Percentiles rank a stretch among this genome's conserved stretches.
Conservation (phyloP, 2,888 invertebrate species). For the Cenopis cana region DNA sequence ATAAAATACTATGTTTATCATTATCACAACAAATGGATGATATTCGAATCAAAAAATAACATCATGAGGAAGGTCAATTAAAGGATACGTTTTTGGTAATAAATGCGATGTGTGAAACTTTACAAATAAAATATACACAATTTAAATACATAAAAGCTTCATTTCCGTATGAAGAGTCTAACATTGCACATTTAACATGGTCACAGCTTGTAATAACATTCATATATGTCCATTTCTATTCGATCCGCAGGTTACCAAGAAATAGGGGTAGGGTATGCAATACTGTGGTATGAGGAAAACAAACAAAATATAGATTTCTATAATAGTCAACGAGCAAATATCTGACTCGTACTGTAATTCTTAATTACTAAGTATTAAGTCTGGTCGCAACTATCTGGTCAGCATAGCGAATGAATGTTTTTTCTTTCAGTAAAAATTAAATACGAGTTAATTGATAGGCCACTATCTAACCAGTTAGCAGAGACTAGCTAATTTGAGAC, state of each 20-base stretch:
- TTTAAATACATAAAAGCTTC: conserved; percentile 52
- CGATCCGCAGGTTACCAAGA: conserved; percentile 7
- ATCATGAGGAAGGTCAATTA: conserved; percentile 5
- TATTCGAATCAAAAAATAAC: conserved; percentile 18
- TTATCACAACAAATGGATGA: conserved; percentile 40
- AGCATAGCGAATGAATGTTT: background rate
- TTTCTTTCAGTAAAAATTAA: background rate
- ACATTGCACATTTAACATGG: conserved; percentile 48
- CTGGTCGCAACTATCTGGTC: conserved; percentile 15
- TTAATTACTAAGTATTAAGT: conserved; percentile 29
- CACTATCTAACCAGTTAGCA: conserved; percentile 16
- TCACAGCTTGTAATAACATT: conserved; percentile 37
- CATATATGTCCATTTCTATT: conserved; percentile 22
- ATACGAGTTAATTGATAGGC: background rate
- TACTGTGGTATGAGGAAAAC: conserved; percentile 17
- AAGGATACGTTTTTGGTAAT: conserved; percentile 53
- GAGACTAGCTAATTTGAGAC: conserved; percentile 38
- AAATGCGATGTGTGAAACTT: conserved; percentile 62
- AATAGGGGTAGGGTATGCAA: conserved; percentile 22
- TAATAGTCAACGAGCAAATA: conserved; percentile 15
- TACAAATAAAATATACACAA: conserved; percentile 54
- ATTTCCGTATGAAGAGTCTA: conserved; percentile 54
- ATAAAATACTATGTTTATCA: conserved; percentile 40
- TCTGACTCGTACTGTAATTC: conserved; percentile 25
- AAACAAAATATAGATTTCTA: conserved; percentile 5